Evolutionary conservation across 2,113 vertebrate genomes (phyloP).

Genomic region (Mesembrinibis cayennensis): DNA sequence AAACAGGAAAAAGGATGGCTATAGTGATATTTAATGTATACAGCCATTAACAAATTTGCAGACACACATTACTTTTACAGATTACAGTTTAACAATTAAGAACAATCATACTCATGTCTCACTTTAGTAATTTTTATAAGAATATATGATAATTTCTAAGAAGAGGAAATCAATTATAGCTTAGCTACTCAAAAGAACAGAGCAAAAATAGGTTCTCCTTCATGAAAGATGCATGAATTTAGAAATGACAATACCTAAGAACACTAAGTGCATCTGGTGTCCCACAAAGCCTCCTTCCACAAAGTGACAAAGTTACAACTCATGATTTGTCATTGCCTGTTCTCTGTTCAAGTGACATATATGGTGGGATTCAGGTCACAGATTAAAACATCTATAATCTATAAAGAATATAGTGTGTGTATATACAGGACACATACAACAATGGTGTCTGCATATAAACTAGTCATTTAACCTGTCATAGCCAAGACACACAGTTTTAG

Average conservation of each 20-base stretch:
- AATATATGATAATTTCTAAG: not conserved
- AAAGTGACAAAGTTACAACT: not conserved
- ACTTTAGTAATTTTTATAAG: not conserved
- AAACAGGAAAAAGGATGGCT: not conserved
- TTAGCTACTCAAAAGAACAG: not conserved
- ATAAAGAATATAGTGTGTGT: not conserved
- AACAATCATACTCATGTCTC: not conserved
- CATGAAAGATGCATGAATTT: not conserved
- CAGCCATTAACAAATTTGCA: not conserved
- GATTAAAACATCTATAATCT: not conserved
- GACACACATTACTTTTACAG: not conserved
- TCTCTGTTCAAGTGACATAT: not conserved
- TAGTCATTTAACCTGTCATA: not conserved
- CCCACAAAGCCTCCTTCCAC: not conserved
- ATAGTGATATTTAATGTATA: not conserved
- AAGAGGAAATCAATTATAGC: not conserved
- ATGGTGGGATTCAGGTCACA: not conserved
- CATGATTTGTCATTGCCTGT: not conserved
- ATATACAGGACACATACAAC: not conserved
- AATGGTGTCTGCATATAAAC: not conserved
- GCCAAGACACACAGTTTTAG: not conserved
- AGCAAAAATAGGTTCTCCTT: not conserved
- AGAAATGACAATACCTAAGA: not conserved
- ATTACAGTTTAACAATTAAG: not conserved
- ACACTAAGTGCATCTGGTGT: not conserved